Conservation (phyloP, 1,140 invertebrate species). For the Pristionchus pacificus region DNA sequence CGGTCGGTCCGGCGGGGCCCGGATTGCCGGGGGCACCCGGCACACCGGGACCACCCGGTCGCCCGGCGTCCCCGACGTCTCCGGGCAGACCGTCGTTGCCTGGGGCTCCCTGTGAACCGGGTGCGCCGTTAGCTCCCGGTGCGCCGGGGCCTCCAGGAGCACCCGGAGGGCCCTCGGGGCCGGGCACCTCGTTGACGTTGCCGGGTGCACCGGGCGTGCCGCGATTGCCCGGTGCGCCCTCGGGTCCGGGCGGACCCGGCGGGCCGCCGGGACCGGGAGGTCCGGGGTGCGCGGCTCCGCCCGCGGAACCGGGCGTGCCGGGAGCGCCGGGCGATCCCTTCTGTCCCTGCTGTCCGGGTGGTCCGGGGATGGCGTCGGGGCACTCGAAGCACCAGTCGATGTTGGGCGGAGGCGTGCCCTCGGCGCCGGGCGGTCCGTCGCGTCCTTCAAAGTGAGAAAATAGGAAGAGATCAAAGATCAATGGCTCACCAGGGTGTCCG, state of each 20-base stretch:
- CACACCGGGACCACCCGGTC: too few relatives aligned
- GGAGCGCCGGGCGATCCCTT: neutral
- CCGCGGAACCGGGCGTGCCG: neutral
- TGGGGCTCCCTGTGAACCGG: neutral
- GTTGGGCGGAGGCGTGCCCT: constrained; percentile 21
- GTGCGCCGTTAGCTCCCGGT: neutral
- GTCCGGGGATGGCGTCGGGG: constrained; percentile 36
- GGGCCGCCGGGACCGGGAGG: neutral
- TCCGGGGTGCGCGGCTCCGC: too few relatives aligned
- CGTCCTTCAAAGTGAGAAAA: too few relatives aligned
- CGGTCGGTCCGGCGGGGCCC: too few relatives aligned
- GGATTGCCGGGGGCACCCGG: too few relatives aligned
- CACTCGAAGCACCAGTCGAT: constrained; percentile 43
- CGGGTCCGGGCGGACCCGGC: neutral
- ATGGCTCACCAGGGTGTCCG: too few relatives aligned
- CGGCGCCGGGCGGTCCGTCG: constrained; percentile 34
- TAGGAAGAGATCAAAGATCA: too few relatives aligned
- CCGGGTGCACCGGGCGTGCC: neutral
- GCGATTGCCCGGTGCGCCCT: neutral
- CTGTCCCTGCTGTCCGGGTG: neutral
- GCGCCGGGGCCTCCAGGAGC: neutral
- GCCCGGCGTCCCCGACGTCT: too few relatives aligned
- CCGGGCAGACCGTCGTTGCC: neutral
- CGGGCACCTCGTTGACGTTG: neutral
- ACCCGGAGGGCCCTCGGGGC: neutral